These are phyloP conservation scores for Allygus modestus DNA, from an alignment of 2,888 invertebrate genomes.

Conservation along the genomic window DNA sequence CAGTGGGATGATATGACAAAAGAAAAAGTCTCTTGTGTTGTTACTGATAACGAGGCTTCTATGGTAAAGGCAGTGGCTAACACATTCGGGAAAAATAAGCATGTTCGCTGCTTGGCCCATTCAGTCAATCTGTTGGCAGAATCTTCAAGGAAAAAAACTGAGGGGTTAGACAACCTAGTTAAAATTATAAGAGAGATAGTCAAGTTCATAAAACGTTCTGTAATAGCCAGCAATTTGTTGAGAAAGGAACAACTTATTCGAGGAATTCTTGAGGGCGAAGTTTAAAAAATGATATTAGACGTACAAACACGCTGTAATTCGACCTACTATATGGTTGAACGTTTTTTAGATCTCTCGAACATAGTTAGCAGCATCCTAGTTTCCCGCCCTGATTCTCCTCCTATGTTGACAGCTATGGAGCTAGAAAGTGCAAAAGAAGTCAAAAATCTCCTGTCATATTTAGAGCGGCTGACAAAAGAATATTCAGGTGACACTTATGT, in stretches of 20 bases:
- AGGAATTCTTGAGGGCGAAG: conserved; percentile 35
- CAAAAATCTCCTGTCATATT: not conserved
- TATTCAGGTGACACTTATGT: conserved; percentile 38
- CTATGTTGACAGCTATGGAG: conserved; percentile 54
- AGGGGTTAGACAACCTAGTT: not conserved
- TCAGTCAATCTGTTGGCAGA: conserved; percentile 34
- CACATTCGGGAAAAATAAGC: conserved; percentile 33
- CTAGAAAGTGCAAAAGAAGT: conserved; percentile 18
- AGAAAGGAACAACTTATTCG: conserved; percentile 6
- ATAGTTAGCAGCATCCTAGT: conserved; percentile 39
- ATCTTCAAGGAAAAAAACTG: conserved; percentile 10
- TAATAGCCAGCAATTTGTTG: not conserved
- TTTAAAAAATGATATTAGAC: conserved; percentile 28
- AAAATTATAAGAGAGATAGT: conserved; percentile 34
- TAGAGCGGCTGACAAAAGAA: conserved; percentile 35
- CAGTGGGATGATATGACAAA: not conserved
- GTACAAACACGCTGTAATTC: conserved; percentile 45
- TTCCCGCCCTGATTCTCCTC: conserved; percentile 36
- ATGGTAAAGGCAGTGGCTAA: conserved; percentile 24
- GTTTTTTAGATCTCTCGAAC: conserved; percentile 5
- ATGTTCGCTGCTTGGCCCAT: conserved; percentile 39
- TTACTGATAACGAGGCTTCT: conserved; percentile 44
- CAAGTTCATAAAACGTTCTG: conserved; percentile 37
- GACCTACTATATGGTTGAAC: conserved; percentile 39
- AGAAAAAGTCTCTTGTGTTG: not conserved